Evolutionary conservation across 2,888 invertebrate genomes (phyloP).

Genomic region (Cephus pygmeus): DNA sequence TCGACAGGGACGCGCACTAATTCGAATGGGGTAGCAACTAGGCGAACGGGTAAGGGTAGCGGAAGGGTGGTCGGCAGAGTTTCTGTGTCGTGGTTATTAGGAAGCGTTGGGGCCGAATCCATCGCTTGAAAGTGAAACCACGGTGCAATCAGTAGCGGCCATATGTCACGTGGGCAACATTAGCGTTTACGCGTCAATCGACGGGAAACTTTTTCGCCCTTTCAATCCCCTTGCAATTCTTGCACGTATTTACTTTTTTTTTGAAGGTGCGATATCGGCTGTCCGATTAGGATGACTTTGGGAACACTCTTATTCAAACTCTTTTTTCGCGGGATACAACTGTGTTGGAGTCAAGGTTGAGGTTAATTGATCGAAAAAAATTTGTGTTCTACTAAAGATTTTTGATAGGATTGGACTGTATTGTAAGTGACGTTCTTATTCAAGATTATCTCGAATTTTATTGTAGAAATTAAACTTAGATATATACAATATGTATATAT

Average conservation of each 20-base stretch:
- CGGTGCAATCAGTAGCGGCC: conserved; percentile 50
- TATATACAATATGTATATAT: not conserved
- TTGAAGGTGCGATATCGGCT: not conserved
- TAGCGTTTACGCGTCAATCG: conserved; percentile 47
- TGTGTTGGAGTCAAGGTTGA: no score
- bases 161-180: conserved; percentile 54
- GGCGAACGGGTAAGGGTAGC: conserved; percentile 13
- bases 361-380: no score
- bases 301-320: not conserved
- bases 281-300: not conserved
- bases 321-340: no score
- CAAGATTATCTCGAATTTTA: no score
- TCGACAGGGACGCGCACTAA: conserved; percentile 41
- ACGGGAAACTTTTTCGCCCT: conserved; percentile 42
- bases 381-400: no score
- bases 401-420: no score
- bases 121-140: conserved; percentile 51
- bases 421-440: no score
- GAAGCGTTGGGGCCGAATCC: not conserved
- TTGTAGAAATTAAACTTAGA: not conserved
- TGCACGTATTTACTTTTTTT: not conserved
- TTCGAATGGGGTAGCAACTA: conserved; percentile 32
- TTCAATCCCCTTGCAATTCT: not conserved
- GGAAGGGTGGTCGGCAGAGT: conserved; percentile 21
- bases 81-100: conserved; percentile 2